These are phyloP conservation scores for Hucho hucho DNA, from an alignment of 2,113 vertebrate genomes.

Conservation along the genomic window DNA sequence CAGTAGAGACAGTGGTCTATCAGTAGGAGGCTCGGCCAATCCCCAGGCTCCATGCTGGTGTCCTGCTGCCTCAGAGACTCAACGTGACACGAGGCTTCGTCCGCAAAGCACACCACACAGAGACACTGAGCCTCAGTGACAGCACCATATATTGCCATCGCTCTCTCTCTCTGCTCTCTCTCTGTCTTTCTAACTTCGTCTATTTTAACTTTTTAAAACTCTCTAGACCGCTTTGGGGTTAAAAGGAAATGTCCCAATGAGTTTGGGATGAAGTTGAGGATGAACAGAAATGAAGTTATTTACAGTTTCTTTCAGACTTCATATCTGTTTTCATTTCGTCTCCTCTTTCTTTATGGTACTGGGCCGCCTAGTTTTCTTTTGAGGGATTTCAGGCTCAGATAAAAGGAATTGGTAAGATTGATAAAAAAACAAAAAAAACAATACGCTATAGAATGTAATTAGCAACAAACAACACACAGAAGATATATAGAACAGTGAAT, in stretches of 20 bases:
- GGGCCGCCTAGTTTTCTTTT: not conserved
- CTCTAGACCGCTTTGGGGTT: not conserved
- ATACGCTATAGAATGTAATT: not conserved
- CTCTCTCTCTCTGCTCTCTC: not conserved
- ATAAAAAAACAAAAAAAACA: not conserved
- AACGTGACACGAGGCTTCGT: constrained; percentile 18
- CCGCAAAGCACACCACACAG: not conserved
- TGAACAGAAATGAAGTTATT: not conserved
- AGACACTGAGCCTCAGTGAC: constrained; percentile 49
- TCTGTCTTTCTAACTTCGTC: not conserved
- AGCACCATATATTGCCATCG: constrained; percentile 30
- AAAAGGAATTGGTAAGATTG: not conserved
- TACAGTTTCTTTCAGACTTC: not conserved
- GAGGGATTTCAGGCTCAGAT: not conserved
- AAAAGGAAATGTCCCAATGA: not conserved
- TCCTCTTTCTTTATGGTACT: too few species aligned
- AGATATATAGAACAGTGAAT: too few species aligned
- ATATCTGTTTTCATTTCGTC: not conserved
- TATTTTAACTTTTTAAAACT: constrained; percentile 9
- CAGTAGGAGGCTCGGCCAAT: too few species aligned
- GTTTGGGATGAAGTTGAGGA: not conserved
- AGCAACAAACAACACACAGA: too few species aligned
- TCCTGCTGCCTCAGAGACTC: constrained; percentile 36
- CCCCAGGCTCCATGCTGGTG: constrained; percentile 5
- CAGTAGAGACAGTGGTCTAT: too few species aligned